A percentile compares a stretch with the other conserved stretches of the same genome.
phyloP scores from a whole-genome alignment of 1,140 invertebrate species.

The Dufourea novaeangliae region DNA sequence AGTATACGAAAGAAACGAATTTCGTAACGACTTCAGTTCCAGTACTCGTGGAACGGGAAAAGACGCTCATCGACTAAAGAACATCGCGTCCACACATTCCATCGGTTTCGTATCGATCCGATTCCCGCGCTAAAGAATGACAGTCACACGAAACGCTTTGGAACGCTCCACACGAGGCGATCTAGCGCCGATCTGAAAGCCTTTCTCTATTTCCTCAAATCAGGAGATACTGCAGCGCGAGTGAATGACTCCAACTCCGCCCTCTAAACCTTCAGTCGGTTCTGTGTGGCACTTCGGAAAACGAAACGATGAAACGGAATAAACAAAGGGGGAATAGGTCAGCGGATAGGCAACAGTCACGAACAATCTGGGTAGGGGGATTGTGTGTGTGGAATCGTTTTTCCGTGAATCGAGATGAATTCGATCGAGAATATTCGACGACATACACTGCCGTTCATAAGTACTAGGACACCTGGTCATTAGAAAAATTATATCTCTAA shows the following conservation, averaged over 20 bases:
- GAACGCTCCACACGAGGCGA: slow-evolving; percentile 52
- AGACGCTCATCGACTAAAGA: too few relatives aligned
- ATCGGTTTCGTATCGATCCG: neutral
- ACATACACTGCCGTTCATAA: neutral
- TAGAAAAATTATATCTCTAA: too few relatives aligned
- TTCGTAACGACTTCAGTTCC: too few relatives aligned
- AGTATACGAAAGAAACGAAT: too few relatives aligned
- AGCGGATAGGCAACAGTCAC: neutral
- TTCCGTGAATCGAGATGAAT: slow-evolving; percentile 49
- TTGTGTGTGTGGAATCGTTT: neutral
- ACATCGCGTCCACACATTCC: too few relatives aligned
- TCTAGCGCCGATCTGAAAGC: slow-evolving; percentile 64
- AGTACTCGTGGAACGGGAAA: too few relatives aligned
- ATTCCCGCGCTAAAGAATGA: neutral
- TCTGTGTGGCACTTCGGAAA: slow-evolving; percentile 55
- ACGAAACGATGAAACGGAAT: slow-evolving; percentile 32
- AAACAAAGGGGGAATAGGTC: slow-evolving; percentile 23
- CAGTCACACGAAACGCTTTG: slow-evolving; percentile 41
- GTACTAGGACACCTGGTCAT: too few relatives aligned
- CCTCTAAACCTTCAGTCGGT: slow-evolving; percentile 53
- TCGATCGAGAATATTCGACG: too few relatives aligned
- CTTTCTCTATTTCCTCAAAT: slow-evolving; percentile 73
- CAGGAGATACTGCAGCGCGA: slow-evolving; percentile 77
- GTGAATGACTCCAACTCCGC: slow-evolving; percentile 67
- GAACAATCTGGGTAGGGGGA: neutral